A percentile compares a stretch with the other conserved stretches of the same genome.
These are phyloP conservation scores for Ennomos quercinarius DNA, from an alignment of 2,888 invertebrate species.

Conservation along the genomic window DNA sequence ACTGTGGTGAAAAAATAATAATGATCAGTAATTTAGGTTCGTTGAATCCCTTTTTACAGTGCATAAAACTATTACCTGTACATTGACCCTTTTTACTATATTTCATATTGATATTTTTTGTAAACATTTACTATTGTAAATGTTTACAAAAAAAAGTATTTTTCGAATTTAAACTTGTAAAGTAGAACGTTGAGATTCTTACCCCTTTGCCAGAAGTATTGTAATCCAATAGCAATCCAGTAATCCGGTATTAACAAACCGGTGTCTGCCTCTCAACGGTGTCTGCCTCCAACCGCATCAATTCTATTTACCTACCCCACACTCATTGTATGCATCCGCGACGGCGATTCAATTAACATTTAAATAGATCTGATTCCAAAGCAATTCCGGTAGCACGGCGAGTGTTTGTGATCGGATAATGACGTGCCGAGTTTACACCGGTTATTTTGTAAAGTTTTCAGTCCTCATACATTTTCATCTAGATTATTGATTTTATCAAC, in stretches of 20 bases:
- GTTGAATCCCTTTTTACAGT: too few species aligned
- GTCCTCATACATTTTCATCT: too few species aligned
- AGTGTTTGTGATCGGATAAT: slow-evolving; percentile 25
- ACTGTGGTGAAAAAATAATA: too few species aligned
- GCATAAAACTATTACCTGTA: too few species aligned
- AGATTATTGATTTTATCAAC: too few species aligned
- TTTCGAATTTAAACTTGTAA: too few species aligned
- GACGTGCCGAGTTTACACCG: slow-evolving; percentile 4
- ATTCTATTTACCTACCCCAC: slow-evolving; percentile 26
- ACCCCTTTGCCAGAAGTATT: background rate
- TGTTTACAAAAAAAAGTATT: too few species aligned
- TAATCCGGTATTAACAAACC: background rate
- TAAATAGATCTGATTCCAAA: slow-evolving; percentile 37
- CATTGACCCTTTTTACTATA: too few species aligned
- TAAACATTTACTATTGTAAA: too few species aligned
- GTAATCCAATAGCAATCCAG: background rate
- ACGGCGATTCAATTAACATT: slow-evolving; percentile 43
- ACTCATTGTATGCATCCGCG: slow-evolving; percentile 32
- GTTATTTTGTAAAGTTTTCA: background rate
- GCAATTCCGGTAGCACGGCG: slow-evolving; percentile 16
- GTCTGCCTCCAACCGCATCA: slow-evolving; percentile 12
- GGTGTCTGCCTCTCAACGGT: background rate
- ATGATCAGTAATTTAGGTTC: too few species aligned
- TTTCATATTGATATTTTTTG: too few species aligned
- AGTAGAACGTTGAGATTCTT: too few species aligned